phyloP scores from a whole-genome alignment of 2,113 vertebrate genomes.

The Campylorhamphus procurvoides region DNA sequence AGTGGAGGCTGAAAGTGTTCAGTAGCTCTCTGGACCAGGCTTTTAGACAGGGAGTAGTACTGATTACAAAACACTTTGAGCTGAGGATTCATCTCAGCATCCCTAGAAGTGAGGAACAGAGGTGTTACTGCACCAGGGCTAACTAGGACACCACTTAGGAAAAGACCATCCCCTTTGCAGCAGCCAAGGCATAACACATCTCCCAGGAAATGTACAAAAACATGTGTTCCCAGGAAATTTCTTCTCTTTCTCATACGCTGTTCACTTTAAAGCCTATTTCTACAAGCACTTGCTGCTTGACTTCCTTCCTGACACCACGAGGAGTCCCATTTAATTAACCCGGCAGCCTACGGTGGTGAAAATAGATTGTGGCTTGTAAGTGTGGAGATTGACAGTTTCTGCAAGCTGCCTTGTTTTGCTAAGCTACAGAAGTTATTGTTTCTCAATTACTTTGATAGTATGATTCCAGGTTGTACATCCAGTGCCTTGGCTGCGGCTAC shows the following conservation, averaged over 20 bases:
- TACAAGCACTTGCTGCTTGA: constrained; percentile 38
- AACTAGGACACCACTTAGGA: neutral
- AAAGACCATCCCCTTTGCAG: neutral
- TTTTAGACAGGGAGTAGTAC: neutral
- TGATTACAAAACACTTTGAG: neutral
- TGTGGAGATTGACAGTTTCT: constrained; percentile 44
- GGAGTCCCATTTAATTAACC: constrained; percentile 62
- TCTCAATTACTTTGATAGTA: constrained; percentile 22
- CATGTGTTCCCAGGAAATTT: neutral
- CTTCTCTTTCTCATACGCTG: neutral
- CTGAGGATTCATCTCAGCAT: neutral
- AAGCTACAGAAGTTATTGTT: constrained; percentile 21
- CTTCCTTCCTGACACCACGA: constrained; percentile 41
- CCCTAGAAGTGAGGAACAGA: neutral
- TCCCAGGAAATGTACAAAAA: neutral
- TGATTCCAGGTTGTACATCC: neutral
- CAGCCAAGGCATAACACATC: neutral
- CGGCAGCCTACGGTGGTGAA: neutral
- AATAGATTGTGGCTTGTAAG: constrained; percentile 42
- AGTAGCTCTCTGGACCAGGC: neutral
- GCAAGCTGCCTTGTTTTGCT: constrained; percentile 27
- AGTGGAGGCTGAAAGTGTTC: neutral
- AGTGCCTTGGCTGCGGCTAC: neutral
- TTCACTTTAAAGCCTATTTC: neutral
- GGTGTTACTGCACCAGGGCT: neutral